These are phyloP conservation scores for Coreoperca whiteheadi DNA, from an alignment of 2,113 vertebrate genomes.

Conservation along the genomic window DNA sequence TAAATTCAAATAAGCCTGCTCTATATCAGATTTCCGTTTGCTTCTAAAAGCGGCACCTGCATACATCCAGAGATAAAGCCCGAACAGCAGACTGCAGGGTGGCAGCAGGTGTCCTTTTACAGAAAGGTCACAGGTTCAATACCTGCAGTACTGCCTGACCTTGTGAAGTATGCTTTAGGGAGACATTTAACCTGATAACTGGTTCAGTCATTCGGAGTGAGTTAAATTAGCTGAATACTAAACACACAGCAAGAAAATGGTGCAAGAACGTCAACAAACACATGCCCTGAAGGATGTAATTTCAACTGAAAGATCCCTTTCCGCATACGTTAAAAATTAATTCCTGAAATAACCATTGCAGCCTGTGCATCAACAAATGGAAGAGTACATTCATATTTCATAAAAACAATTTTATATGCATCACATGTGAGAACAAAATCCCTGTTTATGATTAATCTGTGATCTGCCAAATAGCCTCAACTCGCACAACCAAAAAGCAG, in stretches of 20 bases:
- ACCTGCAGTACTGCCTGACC: not conserved
- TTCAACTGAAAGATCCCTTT: not conserved
- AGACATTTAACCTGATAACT: not conserved
- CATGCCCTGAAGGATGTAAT: not conserved
- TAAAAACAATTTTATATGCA: not conserved
- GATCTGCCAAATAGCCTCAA: slow-evolving; percentile 28
- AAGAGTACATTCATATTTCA: slow-evolving; percentile 3
- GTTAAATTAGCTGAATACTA: not conserved
- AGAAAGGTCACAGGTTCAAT: slow-evolving; percentile 40
- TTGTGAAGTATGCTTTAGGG: not conserved
- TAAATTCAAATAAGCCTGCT: slow-evolving; percentile 23
- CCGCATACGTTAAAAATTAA: not conserved
- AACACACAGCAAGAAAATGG: slow-evolving; percentile 4
- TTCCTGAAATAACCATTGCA: not conserved
- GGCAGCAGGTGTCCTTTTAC: not conserved
- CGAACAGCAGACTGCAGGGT: not conserved
- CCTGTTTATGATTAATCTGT: not conserved
- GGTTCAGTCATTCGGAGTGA: not conserved
- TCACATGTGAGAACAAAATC: not conserved
- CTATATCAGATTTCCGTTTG: slow-evolving; percentile 39
- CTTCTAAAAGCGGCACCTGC: slow-evolving; percentile 37
- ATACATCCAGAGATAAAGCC: slow-evolving; percentile 23
- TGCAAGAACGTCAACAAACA: not conserved
- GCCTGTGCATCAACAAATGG: not conserved
- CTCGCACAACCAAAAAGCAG: not conserved